These are phyloP conservation scores for Atta texana DNA, from an alignment of 1,140 invertebrate species.

Conservation along the genomic window DNA sequence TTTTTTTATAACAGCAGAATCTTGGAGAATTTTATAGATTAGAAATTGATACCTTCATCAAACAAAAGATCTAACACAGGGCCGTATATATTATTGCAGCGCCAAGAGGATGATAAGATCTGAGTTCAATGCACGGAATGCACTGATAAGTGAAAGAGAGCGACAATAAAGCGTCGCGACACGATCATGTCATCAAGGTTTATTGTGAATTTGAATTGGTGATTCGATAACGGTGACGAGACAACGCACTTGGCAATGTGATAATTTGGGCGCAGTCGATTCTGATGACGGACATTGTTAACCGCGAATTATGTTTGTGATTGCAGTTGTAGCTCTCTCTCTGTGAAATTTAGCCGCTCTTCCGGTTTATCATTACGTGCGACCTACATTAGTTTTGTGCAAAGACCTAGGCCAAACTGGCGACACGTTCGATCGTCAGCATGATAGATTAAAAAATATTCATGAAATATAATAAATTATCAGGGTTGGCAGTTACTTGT, in stretches of 20 bases:
- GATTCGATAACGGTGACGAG: constrained; percentile 25
- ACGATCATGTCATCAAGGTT: neutral
- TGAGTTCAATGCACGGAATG: constrained; percentile 62
- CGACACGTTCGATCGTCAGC: neutral
- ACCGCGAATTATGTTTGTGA: constrained; percentile 17
- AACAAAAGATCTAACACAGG: neutral
- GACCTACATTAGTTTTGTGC: constrained; percentile 41
- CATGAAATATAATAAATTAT: neutral
- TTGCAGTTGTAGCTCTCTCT: neutral
- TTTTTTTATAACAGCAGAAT: neutral
- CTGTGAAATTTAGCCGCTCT: neutral
- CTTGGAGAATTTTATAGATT: neutral
- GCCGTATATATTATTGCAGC: neutral
- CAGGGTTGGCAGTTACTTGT: too few species aligned
- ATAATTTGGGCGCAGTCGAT: constrained; percentile 36
- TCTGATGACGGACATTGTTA: constrained; percentile 36
- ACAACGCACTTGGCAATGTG: neutral
- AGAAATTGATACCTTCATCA: neutral
- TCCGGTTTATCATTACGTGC: constrained; percentile 50
- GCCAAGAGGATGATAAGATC: constrained; percentile 38
- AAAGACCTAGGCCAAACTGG: neutral
- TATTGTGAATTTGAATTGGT: constrained; percentile 32
- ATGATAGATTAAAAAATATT: neutral
- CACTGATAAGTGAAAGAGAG: constrained; percentile 47
- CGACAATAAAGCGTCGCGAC: neutral